Base-by-base conservation (phyloP, 2,797 vertebrate genomes). In the Loris lydekkerianus region DNA sequence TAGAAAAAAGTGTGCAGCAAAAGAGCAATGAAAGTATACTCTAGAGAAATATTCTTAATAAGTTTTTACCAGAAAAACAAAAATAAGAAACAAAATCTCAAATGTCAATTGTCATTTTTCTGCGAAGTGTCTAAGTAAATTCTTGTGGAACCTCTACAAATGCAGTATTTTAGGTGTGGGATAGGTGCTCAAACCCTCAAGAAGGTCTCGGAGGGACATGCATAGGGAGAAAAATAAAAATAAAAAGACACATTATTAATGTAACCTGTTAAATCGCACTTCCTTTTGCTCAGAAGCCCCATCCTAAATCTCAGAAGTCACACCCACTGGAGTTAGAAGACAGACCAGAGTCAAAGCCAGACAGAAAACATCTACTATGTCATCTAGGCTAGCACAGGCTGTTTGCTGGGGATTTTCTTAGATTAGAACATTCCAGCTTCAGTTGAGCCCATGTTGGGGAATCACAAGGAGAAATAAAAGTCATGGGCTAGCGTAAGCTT, bases 151-250 rank as follows among this genome's bases (percentile, higher is more conserved):
- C 3, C 31, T 5, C 17, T 63, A 29, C 3, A 10, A 70, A 25
- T 73, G 69, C 6, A n/a, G 14, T 18, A 10, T 61, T 86, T 27
- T 34, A 69, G 23, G 0, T 46, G n/a, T 37, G 23, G 4, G 29
- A 0, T 0, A 72, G 4, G 5, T 10, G 18, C 15, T 11, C 29
- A 49, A 2, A 11, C 31, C 73, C 5, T 9, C 11, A 3, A 29
- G 34, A 70, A 63, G 1, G n/a, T 77, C 37, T 88, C 31, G 76
- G 70, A 58, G 4, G 8, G 10, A 31, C 14, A 92, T 11, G 9
- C 0, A 20, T 4, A 76, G 17, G 37, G 4, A 65, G 29, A 63
- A 40, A 81, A 82, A 31, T 40, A 34, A 88, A 85, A 46, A 13
- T 31, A 91, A 7, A 1, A 1, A 65, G 40, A 58, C 3, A 77